phyloP scores from a whole-genome alignment of 30 jellyfish, hydroid and myxozoan species.

The Cassiopea andromeda region DNA sequence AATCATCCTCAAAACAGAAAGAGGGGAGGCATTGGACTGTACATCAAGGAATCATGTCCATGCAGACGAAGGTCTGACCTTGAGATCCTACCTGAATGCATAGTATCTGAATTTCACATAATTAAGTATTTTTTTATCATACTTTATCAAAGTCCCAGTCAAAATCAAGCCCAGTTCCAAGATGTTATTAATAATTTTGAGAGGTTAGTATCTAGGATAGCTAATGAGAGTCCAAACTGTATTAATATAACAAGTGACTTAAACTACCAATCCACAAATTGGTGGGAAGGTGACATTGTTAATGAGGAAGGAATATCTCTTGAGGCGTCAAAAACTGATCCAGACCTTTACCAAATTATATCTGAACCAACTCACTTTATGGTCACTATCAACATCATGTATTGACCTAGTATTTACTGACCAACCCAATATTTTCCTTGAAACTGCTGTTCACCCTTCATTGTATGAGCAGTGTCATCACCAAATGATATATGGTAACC shows the following conservation, averaged over 20 bases:
- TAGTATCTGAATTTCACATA: slow-evolving; percentile 14
- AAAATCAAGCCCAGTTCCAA: slow-evolving; percentile 7
- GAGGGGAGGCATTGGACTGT: slow-evolving; percentile 19
- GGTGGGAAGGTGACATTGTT: background rate
- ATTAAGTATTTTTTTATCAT: background rate
- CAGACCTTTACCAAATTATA: background rate
- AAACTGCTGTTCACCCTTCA: slow-evolving; percentile 14
- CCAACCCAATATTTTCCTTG: slow-evolving; percentile 5
- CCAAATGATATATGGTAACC: background rate
- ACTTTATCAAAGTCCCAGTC: background rate
- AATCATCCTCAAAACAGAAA: slow-evolving; percentile 10
- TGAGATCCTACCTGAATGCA: slow-evolving; percentile 8
- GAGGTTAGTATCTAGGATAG: background rate
- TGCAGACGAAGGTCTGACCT: slow-evolving; percentile 1
- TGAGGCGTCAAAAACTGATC: background rate
- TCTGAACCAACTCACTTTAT: background rate
- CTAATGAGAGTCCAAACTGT: slow-evolving; percentile 2
- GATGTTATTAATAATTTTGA: background rate
- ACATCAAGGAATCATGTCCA: slow-evolving; percentile 9
- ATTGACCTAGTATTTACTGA: background rate
- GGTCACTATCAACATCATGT: background rate
- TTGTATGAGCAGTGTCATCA: slow-evolving; percentile 3
- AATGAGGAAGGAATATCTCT: background rate
- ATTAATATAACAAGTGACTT: background rate
- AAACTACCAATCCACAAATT: background rate